Conservation (phyloP, 2,113 vertebrate species). For the Trematomus loennbergii region DNA sequence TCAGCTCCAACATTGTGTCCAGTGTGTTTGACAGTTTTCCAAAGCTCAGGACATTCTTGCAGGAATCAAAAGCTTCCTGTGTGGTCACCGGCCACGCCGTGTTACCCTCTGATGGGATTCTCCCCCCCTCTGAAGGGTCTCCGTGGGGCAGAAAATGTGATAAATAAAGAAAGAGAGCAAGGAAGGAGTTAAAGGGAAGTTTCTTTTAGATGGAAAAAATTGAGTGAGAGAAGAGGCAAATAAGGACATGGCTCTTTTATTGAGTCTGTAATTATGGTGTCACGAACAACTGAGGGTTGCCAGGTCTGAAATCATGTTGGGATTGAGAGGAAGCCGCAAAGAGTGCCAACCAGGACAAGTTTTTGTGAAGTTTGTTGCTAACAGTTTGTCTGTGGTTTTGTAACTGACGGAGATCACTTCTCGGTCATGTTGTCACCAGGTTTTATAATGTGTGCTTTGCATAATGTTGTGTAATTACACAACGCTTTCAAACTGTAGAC, state of each 20-base stretch:
- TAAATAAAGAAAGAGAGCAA: slow-evolving; percentile 37
- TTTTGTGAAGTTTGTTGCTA: slow-evolving; percentile 17
- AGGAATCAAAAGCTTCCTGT: slow-evolving; percentile 64
- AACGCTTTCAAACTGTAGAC: background rate
- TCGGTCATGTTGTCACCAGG: background rate
- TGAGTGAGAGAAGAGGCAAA: slow-evolving; percentile 28
- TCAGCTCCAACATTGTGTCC: slow-evolving; percentile 50
- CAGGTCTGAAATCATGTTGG: slow-evolving; percentile 28
- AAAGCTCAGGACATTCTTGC: slow-evolving; percentile 55
- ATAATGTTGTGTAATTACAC: slow-evolving; percentile 33
- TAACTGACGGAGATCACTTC: slow-evolving; percentile 22
- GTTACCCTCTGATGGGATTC: slow-evolving; percentile 60
- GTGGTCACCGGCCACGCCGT: slow-evolving; percentile 45
- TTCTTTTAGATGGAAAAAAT: slow-evolving; percentile 18
- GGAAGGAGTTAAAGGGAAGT: slow-evolving; percentile 30
- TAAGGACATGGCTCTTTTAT: slow-evolving; percentile 40
- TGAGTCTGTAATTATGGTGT: slow-evolving; percentile 49
- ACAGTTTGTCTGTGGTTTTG: slow-evolving; percentile 32
- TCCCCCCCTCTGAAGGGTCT: slow-evolving; percentile 41
- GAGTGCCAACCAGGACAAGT: slow-evolving; percentile 3
- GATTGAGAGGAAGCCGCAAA: slow-evolving; percentile 10
- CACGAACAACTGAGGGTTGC: slow-evolving; percentile 19
- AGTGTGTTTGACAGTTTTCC: slow-evolving; percentile 48
- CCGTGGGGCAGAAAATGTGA: slow-evolving; percentile 56
- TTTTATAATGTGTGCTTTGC: slow-evolving; percentile 21